phyloP scores from a whole-genome alignment of 2,113 vertebrate genomes.

The Dinomys branickii region DNA sequence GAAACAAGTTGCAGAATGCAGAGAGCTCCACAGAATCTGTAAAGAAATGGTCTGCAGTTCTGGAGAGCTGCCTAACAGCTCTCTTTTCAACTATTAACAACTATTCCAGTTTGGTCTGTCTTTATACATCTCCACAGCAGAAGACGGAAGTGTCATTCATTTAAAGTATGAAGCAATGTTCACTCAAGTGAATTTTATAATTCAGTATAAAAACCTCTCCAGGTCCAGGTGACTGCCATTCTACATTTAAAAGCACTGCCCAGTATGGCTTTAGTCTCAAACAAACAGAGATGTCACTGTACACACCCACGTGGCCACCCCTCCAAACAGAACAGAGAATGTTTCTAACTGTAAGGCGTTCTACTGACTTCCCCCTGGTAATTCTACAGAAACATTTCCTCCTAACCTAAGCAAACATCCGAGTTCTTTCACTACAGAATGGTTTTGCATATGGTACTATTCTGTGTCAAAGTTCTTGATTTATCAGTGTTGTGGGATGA shows the following conservation, averaged over 20 bases:
- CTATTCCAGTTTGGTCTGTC: not conserved
- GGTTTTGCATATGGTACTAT: not conserved
- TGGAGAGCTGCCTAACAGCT: not conserved
- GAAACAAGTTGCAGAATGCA: not conserved
- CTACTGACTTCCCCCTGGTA: not conserved
- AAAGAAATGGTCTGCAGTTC: not conserved
- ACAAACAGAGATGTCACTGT: not conserved
- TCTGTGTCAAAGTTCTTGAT: not conserved
- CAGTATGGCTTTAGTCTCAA: not conserved
- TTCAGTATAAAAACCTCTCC: not conserved
- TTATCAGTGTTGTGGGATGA: not conserved
- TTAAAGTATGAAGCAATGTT: not conserved
- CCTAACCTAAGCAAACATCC: not conserved
- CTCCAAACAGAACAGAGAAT: not conserved
- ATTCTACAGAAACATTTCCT: not conserved
- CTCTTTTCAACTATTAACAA: not conserved
- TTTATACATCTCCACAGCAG: not conserved
- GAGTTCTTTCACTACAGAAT: not conserved
- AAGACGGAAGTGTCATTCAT: not conserved
- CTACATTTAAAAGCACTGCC: not conserved
- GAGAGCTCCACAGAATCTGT: not conserved
- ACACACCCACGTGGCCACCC: not conserved
- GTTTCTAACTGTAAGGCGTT: not conserved
- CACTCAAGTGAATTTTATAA: not conserved
- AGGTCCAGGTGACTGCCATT: not conserved